These are phyloP conservation scores for Microctonus aethiopoides DNA, from an alignment of 2,888 invertebrate species.

Conservation along the genomic window DNA sequence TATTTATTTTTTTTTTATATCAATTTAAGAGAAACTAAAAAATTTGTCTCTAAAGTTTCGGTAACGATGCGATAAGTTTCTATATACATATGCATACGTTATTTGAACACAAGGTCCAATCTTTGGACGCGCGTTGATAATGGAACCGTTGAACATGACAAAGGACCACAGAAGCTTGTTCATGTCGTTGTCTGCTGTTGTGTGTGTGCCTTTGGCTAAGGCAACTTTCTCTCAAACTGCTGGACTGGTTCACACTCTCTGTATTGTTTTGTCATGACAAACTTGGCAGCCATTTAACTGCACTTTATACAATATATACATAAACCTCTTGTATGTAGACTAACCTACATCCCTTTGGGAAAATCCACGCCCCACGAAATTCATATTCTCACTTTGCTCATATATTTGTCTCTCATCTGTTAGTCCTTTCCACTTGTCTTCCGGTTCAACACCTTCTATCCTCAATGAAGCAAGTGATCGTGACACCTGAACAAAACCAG, in stretches of 20 bases:
- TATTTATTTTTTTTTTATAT: too few relatives aligned
- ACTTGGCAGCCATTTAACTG: slow-evolving; percentile 65
- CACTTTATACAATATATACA: slow-evolving; percentile 49
- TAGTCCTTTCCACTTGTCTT: slow-evolving; percentile 19
- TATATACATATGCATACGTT: too few relatives aligned
- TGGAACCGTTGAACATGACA: slow-evolving; percentile 23
- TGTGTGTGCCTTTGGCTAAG: slow-evolving; percentile 37
- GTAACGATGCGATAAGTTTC: too few relatives aligned
- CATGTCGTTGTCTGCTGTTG: slow-evolving; percentile 20
- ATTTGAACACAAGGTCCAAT: slow-evolving; percentile 23
- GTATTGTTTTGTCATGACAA: slow-evolving; percentile 61
- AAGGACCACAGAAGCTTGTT: slow-evolving; percentile 24
- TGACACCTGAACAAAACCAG: background rate
- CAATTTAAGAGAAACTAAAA: too few relatives aligned
- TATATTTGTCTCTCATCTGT: background rate
- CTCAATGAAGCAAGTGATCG: slow-evolving; percentile 23
- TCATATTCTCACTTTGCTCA: slow-evolving; percentile 6
- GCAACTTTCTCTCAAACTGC: slow-evolving; percentile 39
- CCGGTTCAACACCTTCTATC: slow-evolving; percentile 27
- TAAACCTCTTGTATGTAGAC: slow-evolving; percentile 19
- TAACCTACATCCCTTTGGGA: slow-evolving; percentile 34
- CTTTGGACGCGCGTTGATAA: slow-evolving; percentile 18
- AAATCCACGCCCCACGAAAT: slow-evolving; percentile 22
- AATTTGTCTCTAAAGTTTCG: too few relatives aligned
- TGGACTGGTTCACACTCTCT: slow-evolving; percentile 24